Percentiles rank a stretch among this genome's conserved stretches.
phyloP scores from a whole-genome alignment of 2,797 vertebrate genomes.

The Sebastes elongatus region DNA sequence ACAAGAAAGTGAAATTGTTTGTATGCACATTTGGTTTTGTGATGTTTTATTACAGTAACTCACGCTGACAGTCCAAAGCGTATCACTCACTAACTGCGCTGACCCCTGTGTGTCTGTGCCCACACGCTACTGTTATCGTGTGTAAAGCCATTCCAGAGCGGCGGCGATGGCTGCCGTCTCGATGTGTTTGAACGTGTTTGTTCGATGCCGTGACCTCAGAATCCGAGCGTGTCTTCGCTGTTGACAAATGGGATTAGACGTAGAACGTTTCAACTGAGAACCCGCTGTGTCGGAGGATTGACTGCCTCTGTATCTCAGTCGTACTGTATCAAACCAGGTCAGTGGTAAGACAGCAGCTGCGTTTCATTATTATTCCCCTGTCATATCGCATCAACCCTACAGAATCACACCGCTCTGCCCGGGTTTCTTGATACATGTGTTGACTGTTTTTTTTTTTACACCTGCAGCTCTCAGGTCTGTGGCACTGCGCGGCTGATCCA shows the following conservation, averaged over 20 bases:
- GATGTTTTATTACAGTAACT: conserved; percentile 63
- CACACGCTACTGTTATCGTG: not conserved
- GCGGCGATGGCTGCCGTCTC: conserved; percentile 1
- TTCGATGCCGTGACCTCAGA: conserved; percentile 45
- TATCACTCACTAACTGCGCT: conserved; percentile 36
- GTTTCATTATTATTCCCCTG: conserved; percentile 63
- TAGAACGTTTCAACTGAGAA: conserved; percentile 34
- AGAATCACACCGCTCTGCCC: not conserved
- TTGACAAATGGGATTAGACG: conserved; percentile 76
- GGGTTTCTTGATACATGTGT: conserved; percentile 19
- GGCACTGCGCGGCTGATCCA: conserved; percentile 34
- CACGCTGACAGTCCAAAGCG: conserved; percentile 48
- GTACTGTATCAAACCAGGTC: conserved; percentile 63
- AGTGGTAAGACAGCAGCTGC: conserved; percentile 56
- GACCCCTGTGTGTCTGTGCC: conserved; percentile 25
- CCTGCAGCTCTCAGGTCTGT: conserved; percentile 58
- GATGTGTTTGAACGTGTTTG: conserved; percentile 26
- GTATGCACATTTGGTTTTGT: not conserved
- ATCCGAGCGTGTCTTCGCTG: conserved; percentile 37
- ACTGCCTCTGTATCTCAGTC: conserved; percentile 47
- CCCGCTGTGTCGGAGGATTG: conserved; percentile 48
- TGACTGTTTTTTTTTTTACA: conserved; percentile 44
- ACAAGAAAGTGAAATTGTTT: conserved; percentile 28
- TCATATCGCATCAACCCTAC: conserved; percentile 50
- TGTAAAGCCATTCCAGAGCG: conserved; percentile 1